These are phyloP conservation scores for Halcyon smyrnensis DNA, from an alignment of 2,797 vertebrate species.

Conservation along the genomic window DNA sequence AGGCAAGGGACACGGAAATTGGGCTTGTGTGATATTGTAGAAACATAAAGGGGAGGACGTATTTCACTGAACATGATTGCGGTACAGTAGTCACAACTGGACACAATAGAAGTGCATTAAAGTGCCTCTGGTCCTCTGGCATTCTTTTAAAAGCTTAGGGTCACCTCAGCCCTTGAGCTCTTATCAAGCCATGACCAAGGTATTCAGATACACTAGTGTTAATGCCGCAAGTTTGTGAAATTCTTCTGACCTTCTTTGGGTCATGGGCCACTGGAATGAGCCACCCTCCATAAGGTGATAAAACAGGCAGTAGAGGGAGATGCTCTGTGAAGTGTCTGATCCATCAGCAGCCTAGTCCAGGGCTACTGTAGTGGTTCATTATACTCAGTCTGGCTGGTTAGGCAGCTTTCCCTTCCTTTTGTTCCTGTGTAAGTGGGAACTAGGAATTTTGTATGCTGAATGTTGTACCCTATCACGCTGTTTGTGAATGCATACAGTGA, in stretches of 20 bases:
- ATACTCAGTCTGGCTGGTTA: background rate
- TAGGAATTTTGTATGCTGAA: background rate
- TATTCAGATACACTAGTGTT: background rate
- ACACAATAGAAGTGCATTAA: background rate
- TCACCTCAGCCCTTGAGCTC: background rate
- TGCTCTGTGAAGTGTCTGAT: background rate
- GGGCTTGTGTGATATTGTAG: background rate
- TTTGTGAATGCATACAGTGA: background rate
- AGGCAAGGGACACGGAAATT: background rate
- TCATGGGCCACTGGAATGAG: background rate
- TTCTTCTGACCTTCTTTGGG: background rate
- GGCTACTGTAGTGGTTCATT: background rate
- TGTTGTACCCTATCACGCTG: fast-evolving
- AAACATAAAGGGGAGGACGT: background rate
- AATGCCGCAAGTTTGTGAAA: background rate
- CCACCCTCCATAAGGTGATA: background rate
- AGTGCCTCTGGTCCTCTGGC: background rate
- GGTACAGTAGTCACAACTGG: background rate
- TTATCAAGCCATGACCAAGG: background rate
- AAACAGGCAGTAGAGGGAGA: background rate
- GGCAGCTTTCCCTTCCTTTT: background rate
- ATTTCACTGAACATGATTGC: background rate
- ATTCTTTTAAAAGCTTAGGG: background rate
- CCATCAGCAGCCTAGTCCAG: background rate
- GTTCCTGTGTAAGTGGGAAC: background rate